Conservation (phyloP, 53 echinoderm and acorn worm genomes). For the Mesocentrotus franciscanus region DNA sequence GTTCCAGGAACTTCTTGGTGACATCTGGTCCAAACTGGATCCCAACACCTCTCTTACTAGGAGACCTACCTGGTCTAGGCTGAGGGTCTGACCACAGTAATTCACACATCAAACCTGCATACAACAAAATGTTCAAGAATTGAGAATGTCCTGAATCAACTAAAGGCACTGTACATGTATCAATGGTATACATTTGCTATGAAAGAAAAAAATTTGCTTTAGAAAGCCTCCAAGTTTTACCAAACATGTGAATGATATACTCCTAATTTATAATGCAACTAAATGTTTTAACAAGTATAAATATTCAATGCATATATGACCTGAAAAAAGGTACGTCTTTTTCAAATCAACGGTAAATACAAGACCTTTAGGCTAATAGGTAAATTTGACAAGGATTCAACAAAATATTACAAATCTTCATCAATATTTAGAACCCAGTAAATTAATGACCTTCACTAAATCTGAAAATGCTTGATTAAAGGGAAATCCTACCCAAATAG, state of each 20-base stretch:
- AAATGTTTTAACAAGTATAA: conserved; percentile 78
- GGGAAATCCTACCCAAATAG: too few relatives aligned
- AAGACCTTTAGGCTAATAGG: too few relatives aligned
- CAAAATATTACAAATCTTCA: background rate
- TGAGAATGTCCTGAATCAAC: background rate
- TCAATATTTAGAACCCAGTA: background rate
- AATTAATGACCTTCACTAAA: conserved; percentile 65
- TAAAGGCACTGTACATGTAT: too few relatives aligned
- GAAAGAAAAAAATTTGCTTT: background rate
- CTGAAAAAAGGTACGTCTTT: too few relatives aligned
- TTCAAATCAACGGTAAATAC: too few relatives aligned
- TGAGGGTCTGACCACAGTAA: conserved; percentile 99
- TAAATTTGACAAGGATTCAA: too few relatives aligned
- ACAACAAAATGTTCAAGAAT: background rate
- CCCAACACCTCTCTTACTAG: conserved; percentile 95
- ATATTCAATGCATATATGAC: too few relatives aligned
- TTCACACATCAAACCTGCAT: conserved; percentile 97
- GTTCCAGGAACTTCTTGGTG: conserved; percentile 87
- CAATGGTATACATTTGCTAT: background rate
- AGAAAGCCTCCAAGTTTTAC: background rate
- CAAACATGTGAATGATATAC: conserved; percentile 73
- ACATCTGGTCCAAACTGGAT: conserved; percentile 98
- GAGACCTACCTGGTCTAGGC: conserved; percentile 88
- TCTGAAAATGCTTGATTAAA: conserved; percentile 56
- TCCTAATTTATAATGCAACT: conserved; percentile 92